phyloP scores from a whole-genome alignment of 2,888 invertebrate species.

The Drosophila lacicola region DNA sequence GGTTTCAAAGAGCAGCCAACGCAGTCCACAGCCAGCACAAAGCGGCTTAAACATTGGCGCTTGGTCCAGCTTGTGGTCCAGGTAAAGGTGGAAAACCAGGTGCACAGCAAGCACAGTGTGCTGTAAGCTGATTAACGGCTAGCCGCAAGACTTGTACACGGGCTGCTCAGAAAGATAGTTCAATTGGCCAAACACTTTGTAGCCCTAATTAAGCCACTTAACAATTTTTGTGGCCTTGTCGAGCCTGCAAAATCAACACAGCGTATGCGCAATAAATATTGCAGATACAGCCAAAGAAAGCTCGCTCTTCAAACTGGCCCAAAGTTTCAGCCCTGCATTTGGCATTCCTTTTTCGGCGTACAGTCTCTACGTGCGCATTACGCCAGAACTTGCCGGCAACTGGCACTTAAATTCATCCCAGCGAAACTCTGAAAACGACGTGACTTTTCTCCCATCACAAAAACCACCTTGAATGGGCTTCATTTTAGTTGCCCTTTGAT shows the following conservation, averaged over 20 bases:
- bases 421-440: conserved; percentile 47
- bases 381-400: conserved; percentile 21
- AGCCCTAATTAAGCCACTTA: conserved; percentile 72
- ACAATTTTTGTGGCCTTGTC: conserved; percentile 20
- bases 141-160: conserved; percentile 24
- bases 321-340: conserved; percentile 67
- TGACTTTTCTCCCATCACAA: conserved; percentile 47
- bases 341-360: conserved; percentile 61
- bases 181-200: conserved; percentile 71
- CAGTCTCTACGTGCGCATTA: conserved; percentile 47
- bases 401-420: conserved; percentile 31
- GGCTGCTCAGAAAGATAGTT: conserved; percentile 26
- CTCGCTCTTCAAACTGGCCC: conserved; percentile 4
- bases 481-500: conserved; percentile 66
- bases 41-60: conserved; percentile 41
- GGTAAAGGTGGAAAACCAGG: background rate
- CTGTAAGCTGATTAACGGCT: conserved; percentile 67
- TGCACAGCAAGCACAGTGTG: conserved; percentile 12
- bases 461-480: conserved; percentile 52
- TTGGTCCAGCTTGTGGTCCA: background rate
- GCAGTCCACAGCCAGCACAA: conserved; percentile 17
- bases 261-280: conserved; percentile 69
- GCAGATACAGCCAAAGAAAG: conserved; percentile 32
- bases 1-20: conserved; percentile 6
- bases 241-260: conserved; percentile 20